Base-by-base conservation (phyloP, 2,113 vertebrate genomes). In the Oreocharis arfaki region DNA sequence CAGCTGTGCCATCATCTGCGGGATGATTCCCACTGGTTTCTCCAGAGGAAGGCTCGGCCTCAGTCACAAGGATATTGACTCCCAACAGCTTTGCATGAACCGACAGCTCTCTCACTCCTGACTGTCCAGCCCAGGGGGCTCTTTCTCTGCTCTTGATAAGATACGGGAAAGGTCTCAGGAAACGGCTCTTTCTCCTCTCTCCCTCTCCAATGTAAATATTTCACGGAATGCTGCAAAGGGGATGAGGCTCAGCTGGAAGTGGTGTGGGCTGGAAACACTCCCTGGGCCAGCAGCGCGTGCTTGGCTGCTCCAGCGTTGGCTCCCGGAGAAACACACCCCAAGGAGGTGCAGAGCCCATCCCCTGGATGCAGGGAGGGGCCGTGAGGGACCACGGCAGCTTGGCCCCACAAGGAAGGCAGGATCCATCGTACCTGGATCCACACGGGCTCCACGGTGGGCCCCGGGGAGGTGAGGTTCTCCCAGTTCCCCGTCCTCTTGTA, bases 401-500 rank as follows among this genome's bases (percentile, higher is more conserved):
- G 49, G 61, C 52, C 63, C 46, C 6, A 2, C 41, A 2, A 0
- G 5, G 33, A 12, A 42, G 41, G 79, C 60, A 35, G 83, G 20
- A 32, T 16, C 46, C 17, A 1, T 11, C 3, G 0, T 94, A 99
- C 99, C 99, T 99, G 99, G 94, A 99, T 99, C 99, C 99, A 99
- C 60, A 99, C 95, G 0, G 99, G 99, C 88, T 99, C 99, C 53
- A 96, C 96, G 0, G 99, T 99, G 53, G 99, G 99, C 6, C 99
- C 99, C 0, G 98, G 99, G 9, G 99, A 99, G 0, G 99, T 99
- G 87, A 99, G 98, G 94, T 99, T 99, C 97, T 99, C 99, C 97
- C 98, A 98, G 61, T 99, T 98, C 2, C 99, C 99, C 0, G 84
- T 98, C 85, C 99, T 98, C 44, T 98, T 96, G 3, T 99, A 99